phyloP scores from a whole-genome alignment of 2,797 vertebrate species.

The Neopelma chrysocephalum region DNA sequence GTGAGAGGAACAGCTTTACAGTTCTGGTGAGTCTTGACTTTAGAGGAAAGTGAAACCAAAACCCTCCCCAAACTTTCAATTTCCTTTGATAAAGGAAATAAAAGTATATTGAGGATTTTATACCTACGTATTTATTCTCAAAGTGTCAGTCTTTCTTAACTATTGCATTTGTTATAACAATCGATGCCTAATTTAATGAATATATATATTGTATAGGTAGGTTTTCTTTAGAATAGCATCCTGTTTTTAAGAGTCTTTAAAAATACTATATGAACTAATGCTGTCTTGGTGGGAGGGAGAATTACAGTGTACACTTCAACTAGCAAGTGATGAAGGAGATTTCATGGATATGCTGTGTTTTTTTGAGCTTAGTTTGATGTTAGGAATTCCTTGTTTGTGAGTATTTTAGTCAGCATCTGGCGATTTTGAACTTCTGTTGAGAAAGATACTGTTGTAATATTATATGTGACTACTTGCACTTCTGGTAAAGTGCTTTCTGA shows the following conservation, averaged over 20 bases:
- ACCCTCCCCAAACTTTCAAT: background rate
- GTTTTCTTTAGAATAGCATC: background rate
- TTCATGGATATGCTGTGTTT: background rate
- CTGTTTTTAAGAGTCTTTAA: background rate
- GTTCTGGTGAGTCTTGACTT: rapidly evolving
- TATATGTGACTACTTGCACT: background rate
- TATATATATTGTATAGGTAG: background rate
- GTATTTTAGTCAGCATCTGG: background rate
- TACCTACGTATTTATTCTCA: background rate
- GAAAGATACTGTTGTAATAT: background rate
- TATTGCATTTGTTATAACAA: background rate
- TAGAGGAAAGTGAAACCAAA: background rate
- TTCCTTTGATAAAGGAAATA: background rate
- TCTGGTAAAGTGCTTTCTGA: background rate
- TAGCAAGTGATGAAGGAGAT: background rate
- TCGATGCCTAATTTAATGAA: background rate
- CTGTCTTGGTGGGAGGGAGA: background rate
- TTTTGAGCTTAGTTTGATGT: background rate
- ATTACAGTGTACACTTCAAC: background rate
- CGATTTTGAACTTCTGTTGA: background rate
- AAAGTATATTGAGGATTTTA: background rate
- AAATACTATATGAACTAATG: background rate
- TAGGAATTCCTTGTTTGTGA: background rate
- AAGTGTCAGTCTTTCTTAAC: background rate
- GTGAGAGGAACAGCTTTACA: background rate